Conservation (phyloP, 1,140 invertebrate genomes). For the Pristionchus pacificus region DNA sequence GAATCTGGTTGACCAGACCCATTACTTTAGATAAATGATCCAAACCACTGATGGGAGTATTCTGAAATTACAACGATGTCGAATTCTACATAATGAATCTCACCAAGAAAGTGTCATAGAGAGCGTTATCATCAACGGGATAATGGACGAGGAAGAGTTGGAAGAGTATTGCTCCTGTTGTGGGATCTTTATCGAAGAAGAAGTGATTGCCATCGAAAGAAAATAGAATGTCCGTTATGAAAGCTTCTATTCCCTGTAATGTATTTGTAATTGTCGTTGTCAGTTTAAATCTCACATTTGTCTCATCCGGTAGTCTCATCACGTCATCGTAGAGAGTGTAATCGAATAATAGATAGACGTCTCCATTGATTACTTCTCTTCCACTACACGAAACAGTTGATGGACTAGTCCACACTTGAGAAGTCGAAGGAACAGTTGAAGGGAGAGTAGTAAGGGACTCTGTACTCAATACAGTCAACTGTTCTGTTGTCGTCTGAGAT, state of each 20-base stretch:
- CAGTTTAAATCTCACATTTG: not conserved
- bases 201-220: not conserved
- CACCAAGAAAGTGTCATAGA: not conserved
- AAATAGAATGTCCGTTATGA: not conserved
- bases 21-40: no score
- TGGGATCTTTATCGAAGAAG: not conserved
- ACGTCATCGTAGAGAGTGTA: not conserved
- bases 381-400: not conserved
- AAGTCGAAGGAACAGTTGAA: not conserved
- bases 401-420: not conserved
- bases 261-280: not conserved
- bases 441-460: not conserved
- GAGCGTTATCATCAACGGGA: not conserved
- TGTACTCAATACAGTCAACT: no score
- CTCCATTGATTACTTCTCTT: not conserved
- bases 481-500: not conserved
- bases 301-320: not conserved
- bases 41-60: no score
- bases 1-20: no score
- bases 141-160: not conserved
- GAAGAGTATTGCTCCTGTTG: not conserved
- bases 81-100: not conserved
- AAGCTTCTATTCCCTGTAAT: not conserved
- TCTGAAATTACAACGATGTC: not conserved
- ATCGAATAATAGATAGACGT: not conserved